Evolutionary conservation across 1,140 invertebrate genomes (phyloP).

Genomic region (Akabosia matsudoensis): DNA sequence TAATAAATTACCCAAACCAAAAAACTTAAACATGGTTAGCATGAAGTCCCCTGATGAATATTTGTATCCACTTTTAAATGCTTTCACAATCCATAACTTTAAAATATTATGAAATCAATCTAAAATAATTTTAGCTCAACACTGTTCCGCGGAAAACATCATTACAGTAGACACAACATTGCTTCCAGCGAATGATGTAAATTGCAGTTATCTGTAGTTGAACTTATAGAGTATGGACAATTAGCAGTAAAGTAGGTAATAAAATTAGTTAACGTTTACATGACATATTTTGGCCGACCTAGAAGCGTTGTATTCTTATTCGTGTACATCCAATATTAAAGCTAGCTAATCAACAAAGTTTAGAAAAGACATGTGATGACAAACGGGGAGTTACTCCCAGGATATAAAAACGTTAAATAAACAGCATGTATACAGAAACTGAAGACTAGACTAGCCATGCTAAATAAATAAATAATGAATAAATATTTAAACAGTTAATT

Average conservation of each 20-base stretch:
- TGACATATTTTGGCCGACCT: not conserved
- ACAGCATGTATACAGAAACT: not conserved
- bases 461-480: not conserved
- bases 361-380: not conserved
- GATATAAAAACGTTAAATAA: not conserved
- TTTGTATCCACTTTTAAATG: too few species aligned
- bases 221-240: not conserved
- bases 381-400: not conserved
- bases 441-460: conserved; percentile 13
- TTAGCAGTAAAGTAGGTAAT: too few species aligned
- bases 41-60: too few species aligned
- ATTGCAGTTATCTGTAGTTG: not conserved
- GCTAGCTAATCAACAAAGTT: not conserved
- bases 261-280: not conserved
- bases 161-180: too few species aligned
- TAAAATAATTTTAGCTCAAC: too few species aligned
- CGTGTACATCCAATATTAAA: not conserved
- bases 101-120: too few species aligned
- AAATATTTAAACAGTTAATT: not conserved
- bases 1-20: too few species aligned
- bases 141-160: too few species aligned
- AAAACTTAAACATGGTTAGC: too few species aligned
- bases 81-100: too few species aligned
- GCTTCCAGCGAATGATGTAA: too few species aligned
- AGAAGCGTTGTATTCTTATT: not conserved